Conservation (phyloP, 2,797 vertebrate species). For the Mus caroli region DNA sequence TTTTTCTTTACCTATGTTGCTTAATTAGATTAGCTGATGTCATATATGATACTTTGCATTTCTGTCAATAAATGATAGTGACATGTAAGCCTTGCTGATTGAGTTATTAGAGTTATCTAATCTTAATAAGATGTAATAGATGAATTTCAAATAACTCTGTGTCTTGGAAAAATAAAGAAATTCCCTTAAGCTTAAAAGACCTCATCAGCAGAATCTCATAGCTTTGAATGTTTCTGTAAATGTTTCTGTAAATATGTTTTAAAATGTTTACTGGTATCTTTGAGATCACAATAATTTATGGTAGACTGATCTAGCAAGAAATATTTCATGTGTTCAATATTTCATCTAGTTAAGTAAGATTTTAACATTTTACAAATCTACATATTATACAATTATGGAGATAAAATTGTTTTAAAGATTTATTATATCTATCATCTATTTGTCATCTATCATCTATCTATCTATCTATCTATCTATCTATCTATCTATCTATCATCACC, state of each 20-base stretch:
- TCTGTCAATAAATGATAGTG: neutral
- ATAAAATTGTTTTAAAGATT: neutral
- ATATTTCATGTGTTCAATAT: neutral
- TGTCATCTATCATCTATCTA: neutral
- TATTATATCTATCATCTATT: neutral
- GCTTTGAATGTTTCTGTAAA: neutral
- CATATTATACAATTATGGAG: neutral
- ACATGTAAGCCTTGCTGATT: neutral
- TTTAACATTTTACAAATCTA: neutral
- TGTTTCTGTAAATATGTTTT: neutral
- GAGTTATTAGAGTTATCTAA: neutral
- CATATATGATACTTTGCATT: neutral
- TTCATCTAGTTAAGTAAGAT: neutral
- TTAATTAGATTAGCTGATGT: neutral
- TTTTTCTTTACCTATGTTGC: neutral
- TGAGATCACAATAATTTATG: neutral
- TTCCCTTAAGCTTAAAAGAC: constrained; percentile 9
- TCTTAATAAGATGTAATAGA: neutral
- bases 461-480: too few species aligned
- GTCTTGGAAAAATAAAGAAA: neutral
- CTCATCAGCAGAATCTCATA: neutral
- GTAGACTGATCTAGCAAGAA: neutral
- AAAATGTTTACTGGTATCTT: neutral
- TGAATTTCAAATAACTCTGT: constrained; percentile 17
- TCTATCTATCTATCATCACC: too few species aligned